phyloP scores from a whole-genome alignment of 2,888 invertebrate genomes.

The Ischnus inquisitorius region DNA sequence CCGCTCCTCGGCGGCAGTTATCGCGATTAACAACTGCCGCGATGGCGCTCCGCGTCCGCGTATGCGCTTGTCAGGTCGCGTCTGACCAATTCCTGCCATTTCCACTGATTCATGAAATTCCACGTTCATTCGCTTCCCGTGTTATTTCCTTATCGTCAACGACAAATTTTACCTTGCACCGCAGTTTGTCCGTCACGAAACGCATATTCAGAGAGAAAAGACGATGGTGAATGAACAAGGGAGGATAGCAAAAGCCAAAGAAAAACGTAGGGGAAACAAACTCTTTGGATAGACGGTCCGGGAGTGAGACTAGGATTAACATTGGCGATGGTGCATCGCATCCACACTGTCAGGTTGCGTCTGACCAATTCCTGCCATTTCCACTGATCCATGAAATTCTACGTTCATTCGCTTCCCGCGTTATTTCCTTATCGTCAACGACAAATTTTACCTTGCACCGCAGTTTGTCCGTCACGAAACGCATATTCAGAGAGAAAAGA shows the following conservation, averaged over 20 bases:
- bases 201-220: too few species aligned
- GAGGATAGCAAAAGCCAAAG: too few species aligned
- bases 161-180: conserved; percentile 4
- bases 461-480: too few species aligned
- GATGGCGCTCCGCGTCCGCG: neutral
- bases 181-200: too few species aligned
- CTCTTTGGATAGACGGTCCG: too few species aligned
- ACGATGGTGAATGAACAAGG: too few species aligned
- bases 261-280: too few species aligned
- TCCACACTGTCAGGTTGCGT: neutral
- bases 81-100: conserved; percentile 26
- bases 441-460: conserved; percentile 7
- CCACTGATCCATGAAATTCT: conserved; percentile 1
- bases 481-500: too few species aligned
- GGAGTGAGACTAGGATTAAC: too few species aligned
- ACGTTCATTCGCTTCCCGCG: neutral
- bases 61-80: neutral
- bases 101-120: conserved; percentile 2
- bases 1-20: conserved; percentile 11
- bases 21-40: conserved; percentile 31
- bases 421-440: neutral
- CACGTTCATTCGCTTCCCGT: neutral
- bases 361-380: conserved; percentile 25
- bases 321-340: neutral
- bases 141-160: neutral